Percentiles rank a stretch among this genome's conserved stretches.
Evolutionary conservation across 2,113 vertebrate genomes (phyloP).

Genomic region (Lonchura striata): DNA sequence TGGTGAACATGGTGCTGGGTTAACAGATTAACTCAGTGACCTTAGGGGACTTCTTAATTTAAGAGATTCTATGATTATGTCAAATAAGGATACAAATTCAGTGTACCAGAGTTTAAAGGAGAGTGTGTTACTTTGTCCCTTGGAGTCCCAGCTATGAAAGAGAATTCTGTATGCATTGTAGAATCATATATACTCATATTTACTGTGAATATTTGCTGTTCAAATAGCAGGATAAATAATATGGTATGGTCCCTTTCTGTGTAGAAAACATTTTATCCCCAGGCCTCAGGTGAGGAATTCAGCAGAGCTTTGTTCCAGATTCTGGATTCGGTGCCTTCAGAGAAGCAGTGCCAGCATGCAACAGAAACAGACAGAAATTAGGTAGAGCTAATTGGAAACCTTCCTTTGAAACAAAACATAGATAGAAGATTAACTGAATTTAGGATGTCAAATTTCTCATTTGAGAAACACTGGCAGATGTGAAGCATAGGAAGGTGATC

Average conservation of each 20-base stretch:
- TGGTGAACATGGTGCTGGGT: background rate
- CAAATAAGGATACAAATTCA: background rate
- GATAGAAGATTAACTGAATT: background rate
- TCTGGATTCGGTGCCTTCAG: background rate
- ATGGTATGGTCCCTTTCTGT: background rate
- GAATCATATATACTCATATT: background rate
- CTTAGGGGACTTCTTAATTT: background rate
- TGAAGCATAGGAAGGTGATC: background rate
- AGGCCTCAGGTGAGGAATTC: background rate
- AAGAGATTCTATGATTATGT: background rate
- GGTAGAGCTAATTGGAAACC: background rate
- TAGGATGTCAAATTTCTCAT: background rate
- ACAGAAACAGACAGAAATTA: background rate
- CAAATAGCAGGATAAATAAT: background rate
- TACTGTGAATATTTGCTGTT: background rate
- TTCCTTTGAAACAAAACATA: background rate
- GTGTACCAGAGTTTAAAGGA: background rate
- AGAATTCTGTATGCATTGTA: background rate
- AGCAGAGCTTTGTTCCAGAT: background rate
- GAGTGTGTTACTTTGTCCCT: background rate
- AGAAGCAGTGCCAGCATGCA: background rate
- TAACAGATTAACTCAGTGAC: accelerated
- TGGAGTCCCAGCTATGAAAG: background rate
- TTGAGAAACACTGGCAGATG: background rate
- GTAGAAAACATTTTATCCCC: background rate